These are phyloP conservation scores for Carpatolechia fugitivella DNA, from an alignment of 2,888 invertebrate genomes.

Conservation along the genomic window DNA sequence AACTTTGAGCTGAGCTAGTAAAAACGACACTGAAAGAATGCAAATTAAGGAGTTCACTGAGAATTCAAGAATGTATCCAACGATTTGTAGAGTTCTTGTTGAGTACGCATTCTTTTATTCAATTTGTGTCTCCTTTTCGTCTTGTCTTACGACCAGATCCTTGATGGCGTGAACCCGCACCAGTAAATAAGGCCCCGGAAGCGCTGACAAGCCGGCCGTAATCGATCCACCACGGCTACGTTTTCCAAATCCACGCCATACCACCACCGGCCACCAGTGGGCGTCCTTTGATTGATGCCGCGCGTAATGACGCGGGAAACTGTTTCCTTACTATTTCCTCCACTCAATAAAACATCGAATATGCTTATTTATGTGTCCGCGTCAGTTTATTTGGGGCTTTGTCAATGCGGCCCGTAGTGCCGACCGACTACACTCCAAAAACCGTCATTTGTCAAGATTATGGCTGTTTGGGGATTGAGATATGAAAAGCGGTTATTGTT, in stretches of 20 bases:
- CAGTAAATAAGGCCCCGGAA: constrained; percentile 22
- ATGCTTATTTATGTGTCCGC: constrained; percentile 73
- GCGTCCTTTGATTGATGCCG: constrained; percentile 71
- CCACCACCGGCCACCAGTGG: constrained; percentile 28
- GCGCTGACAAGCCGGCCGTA: constrained; percentile 23
- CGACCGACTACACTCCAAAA: constrained; percentile 67
- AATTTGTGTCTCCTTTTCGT: neutral
- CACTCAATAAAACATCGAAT: constrained; percentile 77
- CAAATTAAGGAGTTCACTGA: neutral
- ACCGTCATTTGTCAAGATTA: constrained; percentile 78
- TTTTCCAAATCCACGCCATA: constrained; percentile 46
- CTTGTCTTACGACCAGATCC: neutral
- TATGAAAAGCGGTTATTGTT: constrained; percentile 75
- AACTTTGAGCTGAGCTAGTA: neutral
- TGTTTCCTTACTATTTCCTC: constrained; percentile 77
- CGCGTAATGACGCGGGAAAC: constrained; percentile 74
- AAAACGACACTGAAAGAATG: neutral
- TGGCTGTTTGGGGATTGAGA: constrained; percentile 69
- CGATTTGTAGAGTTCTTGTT: neutral
- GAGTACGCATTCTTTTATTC: no score
- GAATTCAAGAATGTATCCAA: neutral
- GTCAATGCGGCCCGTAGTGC: constrained; percentile 68
- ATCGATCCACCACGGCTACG: constrained; percentile 42
- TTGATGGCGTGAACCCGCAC: neutral
- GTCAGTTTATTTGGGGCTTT: constrained; percentile 73